Conservation (phyloP, 2,888 invertebrate genomes). For the Alsophila aescularia region DNA sequence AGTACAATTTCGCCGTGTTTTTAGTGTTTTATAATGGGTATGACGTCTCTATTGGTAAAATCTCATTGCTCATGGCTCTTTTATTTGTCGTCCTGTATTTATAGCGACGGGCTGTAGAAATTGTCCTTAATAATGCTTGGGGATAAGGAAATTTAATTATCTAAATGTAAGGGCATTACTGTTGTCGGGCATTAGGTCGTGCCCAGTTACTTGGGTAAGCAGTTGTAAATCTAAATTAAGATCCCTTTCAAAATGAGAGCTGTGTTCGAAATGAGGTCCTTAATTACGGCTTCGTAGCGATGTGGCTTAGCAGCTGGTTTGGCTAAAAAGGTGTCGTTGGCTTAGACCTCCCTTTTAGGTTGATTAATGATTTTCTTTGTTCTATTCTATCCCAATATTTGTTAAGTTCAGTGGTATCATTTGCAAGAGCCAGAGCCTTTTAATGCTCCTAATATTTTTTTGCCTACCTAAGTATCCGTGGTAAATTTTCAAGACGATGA, state of each 20-base stretch:
- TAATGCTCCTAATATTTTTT: too few relatives aligned
- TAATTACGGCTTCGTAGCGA: conserved; percentile 12
- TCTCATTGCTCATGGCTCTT: too few relatives aligned
- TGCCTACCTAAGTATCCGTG: too few relatives aligned
- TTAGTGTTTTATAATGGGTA: too few relatives aligned
- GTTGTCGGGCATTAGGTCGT: conserved; percentile 29
- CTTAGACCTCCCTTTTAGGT: neutral
- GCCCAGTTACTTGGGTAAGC: conserved; percentile 35
- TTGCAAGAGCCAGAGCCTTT: too few relatives aligned
- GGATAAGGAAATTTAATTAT: conserved; percentile 36
- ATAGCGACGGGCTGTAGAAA: conserved; percentile 22
- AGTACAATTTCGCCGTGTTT: too few relatives aligned
- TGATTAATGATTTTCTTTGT: conserved; percentile 18
- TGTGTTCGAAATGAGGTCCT: conserved; percentile 18
- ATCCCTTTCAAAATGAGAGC: conserved; percentile 24
- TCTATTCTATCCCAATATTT: neutral
- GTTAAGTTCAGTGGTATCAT: neutral
- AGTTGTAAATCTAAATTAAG: conserved; percentile 37
- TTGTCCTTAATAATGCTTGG: conserved; percentile 24
- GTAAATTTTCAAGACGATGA: too few relatives aligned
- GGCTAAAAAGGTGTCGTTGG: conserved; percentile 10
- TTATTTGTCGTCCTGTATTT: conserved; percentile 28
- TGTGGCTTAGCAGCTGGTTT: conserved; percentile 14
- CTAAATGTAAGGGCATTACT: conserved; percentile 32
- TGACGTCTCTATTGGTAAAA: too few relatives aligned